Percentiles rank a stretch among this genome's conserved stretches.
Evolutionary conservation across 1,140 invertebrate species (phyloP).

Genomic region (Danaus melanippus): DNA sequence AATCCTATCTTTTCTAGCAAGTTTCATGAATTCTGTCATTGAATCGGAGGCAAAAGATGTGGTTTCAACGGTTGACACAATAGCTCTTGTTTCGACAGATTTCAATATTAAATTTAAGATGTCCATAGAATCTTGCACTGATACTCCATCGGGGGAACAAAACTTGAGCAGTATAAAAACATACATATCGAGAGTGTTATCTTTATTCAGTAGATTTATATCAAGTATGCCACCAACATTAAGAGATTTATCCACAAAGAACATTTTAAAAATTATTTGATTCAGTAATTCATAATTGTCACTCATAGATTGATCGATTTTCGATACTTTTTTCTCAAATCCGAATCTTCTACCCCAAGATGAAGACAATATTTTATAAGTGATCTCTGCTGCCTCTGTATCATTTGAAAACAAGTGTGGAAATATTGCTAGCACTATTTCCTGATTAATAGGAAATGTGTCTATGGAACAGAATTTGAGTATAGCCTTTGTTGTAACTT

Average conservation of each 20-base stretch:
- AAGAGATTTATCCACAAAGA: constrained; percentile 39
- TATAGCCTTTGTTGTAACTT: constrained; percentile 50
- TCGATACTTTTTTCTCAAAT: constrained; percentile 40
- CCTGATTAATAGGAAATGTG: constrained; percentile 47
- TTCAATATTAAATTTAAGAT: constrained; percentile 45
- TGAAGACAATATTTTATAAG: constrained; percentile 69
- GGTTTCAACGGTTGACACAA: constrained; percentile 36
- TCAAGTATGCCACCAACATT: constrained; percentile 45
- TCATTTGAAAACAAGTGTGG: constrained; percentile 75
- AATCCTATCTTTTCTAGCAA: constrained; percentile 47
- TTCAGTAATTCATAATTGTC: constrained; percentile 43
- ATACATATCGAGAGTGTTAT: constrained; percentile 41
- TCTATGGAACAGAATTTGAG: constrained; percentile 57
- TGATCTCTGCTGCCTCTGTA: constrained; percentile 59
- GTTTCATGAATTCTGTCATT: constrained; percentile 49
- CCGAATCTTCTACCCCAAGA: constrained; percentile 62
- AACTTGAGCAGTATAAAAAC: constrained; percentile 51
- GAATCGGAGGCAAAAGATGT: constrained; percentile 36
- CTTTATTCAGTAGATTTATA: constrained; percentile 40
- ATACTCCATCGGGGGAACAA: constrained; percentile 35
- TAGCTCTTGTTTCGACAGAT: constrained; percentile 44
- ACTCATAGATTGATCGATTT: constrained; percentile 44
- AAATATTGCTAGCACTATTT: constrained; percentile 66
- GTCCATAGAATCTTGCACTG: constrained; percentile 35
- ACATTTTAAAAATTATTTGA: constrained; percentile 42